A percentile compares a stretch with the other conserved stretches of the same genome.
Conservation (phyloP, 1,140 invertebrate genomes). For the Riptortus pedestris region DNA sequence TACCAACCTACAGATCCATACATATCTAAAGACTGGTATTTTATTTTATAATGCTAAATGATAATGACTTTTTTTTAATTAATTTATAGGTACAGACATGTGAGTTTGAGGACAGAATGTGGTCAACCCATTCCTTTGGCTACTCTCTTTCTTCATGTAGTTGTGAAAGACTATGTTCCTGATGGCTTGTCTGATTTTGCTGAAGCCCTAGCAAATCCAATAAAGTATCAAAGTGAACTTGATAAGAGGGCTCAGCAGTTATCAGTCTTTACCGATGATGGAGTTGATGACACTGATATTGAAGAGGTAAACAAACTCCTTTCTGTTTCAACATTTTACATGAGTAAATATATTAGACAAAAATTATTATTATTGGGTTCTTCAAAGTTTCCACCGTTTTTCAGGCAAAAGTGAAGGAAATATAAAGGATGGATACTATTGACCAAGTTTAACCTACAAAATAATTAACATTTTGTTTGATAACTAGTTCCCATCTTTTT, state of each 20-base stretch:
- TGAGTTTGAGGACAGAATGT: conserved; percentile 79
- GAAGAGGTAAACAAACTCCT: background rate
- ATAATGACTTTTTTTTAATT: background rate
- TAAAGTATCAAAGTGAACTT: conserved; percentile 88
- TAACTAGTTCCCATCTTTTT: no score
- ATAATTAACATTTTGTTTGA: no score
- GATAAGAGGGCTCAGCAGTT: conserved; percentile 88
- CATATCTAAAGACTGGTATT: no score
- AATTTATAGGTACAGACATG: conserved; percentile 56
- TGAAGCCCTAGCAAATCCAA: conserved; percentile 92
- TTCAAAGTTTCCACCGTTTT: no score
- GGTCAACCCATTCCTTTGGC: conserved; percentile 84
- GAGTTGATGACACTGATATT: conserved; percentile 20
- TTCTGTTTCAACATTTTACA: background rate
- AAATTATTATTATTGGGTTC: background rate
- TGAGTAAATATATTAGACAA: background rate
- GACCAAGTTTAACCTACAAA: no score
- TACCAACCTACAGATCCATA: no score
- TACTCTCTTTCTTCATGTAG: conserved; percentile 82
- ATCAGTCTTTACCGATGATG: conserved; percentile 75
- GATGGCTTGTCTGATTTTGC: conserved; percentile 88
- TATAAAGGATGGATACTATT: no score
- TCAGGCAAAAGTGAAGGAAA: no score
- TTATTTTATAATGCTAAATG: no score
- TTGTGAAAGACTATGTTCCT: conserved; percentile 95